Conservation (phyloP, 2,113 vertebrate species). For the Arizona elegans region DNA sequence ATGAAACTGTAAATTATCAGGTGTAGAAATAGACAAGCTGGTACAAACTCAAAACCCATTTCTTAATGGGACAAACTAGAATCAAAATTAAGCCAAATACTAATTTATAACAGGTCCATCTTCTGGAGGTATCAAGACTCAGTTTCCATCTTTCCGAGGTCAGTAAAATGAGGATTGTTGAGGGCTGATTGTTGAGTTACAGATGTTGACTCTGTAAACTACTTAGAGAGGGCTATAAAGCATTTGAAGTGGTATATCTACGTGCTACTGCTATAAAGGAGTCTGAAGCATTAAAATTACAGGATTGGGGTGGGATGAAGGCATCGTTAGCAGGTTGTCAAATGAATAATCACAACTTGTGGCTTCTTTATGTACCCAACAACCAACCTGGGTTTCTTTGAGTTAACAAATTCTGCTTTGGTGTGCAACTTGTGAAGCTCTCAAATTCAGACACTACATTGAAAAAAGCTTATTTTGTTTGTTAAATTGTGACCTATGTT, state of each 20-base stretch:
- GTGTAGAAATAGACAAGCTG: neutral
- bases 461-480: neutral
- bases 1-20: slow-evolving; percentile 29
- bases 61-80: neutral
- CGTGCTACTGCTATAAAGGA: neutral
- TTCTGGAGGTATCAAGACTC: neutral
- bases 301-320: neutral
- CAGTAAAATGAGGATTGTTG: neutral
- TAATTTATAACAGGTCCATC: slow-evolving; percentile 8
- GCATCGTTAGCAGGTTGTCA: neutral
- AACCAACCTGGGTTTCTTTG: neutral
- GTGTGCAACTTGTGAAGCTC: neutral
- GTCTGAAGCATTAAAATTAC: neutral
- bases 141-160: neutral
- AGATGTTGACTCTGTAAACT: neutral
- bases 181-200: too few relatives aligned
- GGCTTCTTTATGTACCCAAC: neutral
- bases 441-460: neutral
- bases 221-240: neutral
- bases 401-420: neutral
- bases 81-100: neutral
- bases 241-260: neutral
- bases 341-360: neutral
- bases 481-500: neutral
- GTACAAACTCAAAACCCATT: neutral